Evolutionary conservation across 2,888 invertebrate species (phyloP).

Genomic region (Philonicus albiceps): DNA sequence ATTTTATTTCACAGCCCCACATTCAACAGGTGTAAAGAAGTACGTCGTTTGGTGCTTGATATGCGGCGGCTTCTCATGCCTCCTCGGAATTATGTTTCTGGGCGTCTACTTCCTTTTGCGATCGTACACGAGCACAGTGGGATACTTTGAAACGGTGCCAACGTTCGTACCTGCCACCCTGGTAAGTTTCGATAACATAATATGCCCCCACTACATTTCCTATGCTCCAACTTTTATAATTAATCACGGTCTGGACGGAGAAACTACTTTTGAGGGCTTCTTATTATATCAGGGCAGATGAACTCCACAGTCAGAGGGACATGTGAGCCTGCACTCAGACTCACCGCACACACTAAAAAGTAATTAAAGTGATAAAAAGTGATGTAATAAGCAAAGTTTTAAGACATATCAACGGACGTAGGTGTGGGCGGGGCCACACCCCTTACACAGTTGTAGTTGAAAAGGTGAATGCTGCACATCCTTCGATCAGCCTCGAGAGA

Average conservation of each 20-base stretch:
- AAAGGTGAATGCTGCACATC: background rate
- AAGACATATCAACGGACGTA: background rate
- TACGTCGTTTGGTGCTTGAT: constrained; percentile 81
- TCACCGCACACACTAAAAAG: constrained; percentile 9
- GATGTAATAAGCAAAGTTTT: constrained; percentile 19
- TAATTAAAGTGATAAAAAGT: constrained; percentile 33
- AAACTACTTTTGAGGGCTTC: background rate
- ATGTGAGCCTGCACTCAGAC: background rate
- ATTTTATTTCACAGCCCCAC: constrained; percentile 56
- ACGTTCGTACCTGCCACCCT: constrained; percentile 91
- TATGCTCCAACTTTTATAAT: constrained; percentile 9
- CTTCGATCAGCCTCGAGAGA: background rate
- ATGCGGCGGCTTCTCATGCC: constrained; percentile 77
- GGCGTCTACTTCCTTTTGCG: constrained; percentile 79
- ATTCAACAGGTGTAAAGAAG: constrained; percentile 67
- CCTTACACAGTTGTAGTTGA: background rate
- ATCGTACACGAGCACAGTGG: constrained; percentile 76
- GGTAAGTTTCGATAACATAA: constrained; percentile 67
- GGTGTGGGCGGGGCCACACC: background rate
- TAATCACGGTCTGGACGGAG: background rate
- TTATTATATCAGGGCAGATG: background rate
- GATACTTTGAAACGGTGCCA: constrained; percentile 90
- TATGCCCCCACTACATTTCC: background rate
- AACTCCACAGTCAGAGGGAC: background rate
- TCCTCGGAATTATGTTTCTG: constrained; percentile 77